Base-by-base conservation (phyloP, 64 coral and sea anemone species). In the Astreopora myriophthalma region DNA sequence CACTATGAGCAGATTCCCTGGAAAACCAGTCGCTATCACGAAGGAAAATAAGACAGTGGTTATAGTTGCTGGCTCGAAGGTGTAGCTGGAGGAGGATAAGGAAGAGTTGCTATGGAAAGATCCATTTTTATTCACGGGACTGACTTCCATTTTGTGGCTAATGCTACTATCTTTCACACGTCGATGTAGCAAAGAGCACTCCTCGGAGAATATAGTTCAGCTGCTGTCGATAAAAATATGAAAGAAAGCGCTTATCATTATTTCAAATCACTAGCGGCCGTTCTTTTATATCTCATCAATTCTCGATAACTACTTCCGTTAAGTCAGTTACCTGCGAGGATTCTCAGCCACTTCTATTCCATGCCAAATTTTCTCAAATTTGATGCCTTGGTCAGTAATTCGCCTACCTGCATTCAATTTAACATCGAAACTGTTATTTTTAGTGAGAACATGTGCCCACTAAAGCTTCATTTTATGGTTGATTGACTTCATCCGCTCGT, bases 1-100 rank as follows among this genome's bases (percentile, higher is more conserved):
- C 8, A 97, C 93, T 17, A 97, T 88, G 8, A 97, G 72, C 25
- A 74, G 33, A 71, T 85, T 94, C 36, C 95, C 95, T 5, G 79
- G 63, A n/a, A 93, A 70, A 31, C 95, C 95, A 25, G 81, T 79
- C 2, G 89, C 84, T 19, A 93, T 89, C 22, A 97, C 89, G 1
- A 91, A 48, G 2, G 95, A 74, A 51, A 93, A 97, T 5, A 94
- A 74, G 14, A 51, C 86, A n/a, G 87, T 83, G 6, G 86, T 40
- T 1, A 93, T 65, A 10, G 57, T 64, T 5, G 55, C 79, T 13
- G 79, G 79, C 28, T 83, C 30, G 33, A 20, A 62, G 35, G 31
- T 36, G 79, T n/a, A 19, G 32, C 20, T 81, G 14, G 26, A 22
- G 1, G 11, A 4, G 1, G 37, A 12, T 7, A n/a, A 76, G 27